Conservation (phyloP, 2,113 vertebrate genomes). For the Dinomys branickii region DNA sequence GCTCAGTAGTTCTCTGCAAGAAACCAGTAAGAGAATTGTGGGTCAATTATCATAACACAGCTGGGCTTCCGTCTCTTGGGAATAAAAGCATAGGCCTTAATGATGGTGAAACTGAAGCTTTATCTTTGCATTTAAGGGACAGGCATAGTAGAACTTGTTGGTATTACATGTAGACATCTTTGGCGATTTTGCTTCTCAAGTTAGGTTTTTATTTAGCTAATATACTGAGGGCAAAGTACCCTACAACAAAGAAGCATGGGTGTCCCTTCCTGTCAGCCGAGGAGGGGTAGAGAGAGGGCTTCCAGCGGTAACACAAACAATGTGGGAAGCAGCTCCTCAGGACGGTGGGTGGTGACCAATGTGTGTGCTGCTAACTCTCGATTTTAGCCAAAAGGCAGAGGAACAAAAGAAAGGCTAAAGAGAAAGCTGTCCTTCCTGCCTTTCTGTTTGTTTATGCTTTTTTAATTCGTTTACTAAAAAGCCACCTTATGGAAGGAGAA, state of each 20-base stretch:
- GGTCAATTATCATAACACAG: background rate
- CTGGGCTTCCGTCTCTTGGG: background rate
- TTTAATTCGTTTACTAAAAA: slow-evolving; percentile 33
- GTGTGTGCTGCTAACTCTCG: background rate
- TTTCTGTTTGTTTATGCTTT: background rate
- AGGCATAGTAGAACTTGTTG: background rate
- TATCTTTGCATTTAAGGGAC: background rate
- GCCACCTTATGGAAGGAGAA: background rate
- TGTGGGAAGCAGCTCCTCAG: background rate
- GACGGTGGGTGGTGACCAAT: background rate
- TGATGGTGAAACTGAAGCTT: background rate
- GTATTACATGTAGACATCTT: background rate
- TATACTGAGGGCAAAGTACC: background rate
- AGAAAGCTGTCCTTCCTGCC: background rate
- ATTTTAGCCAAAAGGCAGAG: background rate
- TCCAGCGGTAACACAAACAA: background rate
- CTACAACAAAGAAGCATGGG: background rate
- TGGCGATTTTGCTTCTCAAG: background rate
- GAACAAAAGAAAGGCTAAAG: background rate
- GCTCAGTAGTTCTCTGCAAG: background rate
- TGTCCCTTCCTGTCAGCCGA: background rate
- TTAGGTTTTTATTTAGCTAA: slow-evolving; percentile 2
- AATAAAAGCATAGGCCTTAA: background rate
- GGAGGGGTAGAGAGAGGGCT: background rate
- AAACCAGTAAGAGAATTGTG: background rate